Evolutionary conservation across 2,113 vertebrate genomes (phyloP).

Genomic region (Engystomops pustulosus): DNA sequence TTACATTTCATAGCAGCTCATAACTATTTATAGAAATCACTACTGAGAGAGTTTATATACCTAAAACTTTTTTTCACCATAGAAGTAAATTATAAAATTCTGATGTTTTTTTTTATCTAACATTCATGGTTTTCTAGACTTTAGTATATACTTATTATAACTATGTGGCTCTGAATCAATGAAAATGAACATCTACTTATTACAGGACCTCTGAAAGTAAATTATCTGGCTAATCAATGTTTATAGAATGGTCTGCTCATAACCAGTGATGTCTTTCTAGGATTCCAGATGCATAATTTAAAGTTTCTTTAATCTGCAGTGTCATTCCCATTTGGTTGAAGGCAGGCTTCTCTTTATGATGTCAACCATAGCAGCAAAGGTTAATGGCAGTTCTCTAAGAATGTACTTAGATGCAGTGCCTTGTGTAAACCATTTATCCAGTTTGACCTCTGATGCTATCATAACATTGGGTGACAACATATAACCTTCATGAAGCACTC

Average conservation of each 20-base stretch:
- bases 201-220: neutral
- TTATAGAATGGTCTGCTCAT: neutral
- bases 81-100: too few species aligned
- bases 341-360: conserved; percentile 77
- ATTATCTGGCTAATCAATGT: conserved; percentile 6
- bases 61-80: too few species aligned
- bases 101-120: too few species aligned
- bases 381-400: conserved; percentile 68
- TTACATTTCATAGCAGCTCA: too few species aligned
- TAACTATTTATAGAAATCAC: too few species aligned
- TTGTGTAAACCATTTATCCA: conserved; percentile 70
- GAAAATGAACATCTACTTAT: neutral
- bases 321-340: conserved; percentile 76
- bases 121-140: neutral
- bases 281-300: conserved; percentile 73
- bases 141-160: neutral
- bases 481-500: conserved; percentile 67
- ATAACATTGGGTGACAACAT: conserved; percentile 65
- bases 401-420: conserved; percentile 64
- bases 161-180: neutral
- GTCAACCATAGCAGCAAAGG: conserved; percentile 76
- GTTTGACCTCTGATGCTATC: conserved; percentile 65
- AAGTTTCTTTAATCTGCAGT: conserved; percentile 77
- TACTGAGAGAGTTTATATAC: too few species aligned
- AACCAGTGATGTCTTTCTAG: conserved; percentile 64